Base-by-base conservation (phyloP, 2,888 invertebrate species). In the Slavum lentiscoides region DNA sequence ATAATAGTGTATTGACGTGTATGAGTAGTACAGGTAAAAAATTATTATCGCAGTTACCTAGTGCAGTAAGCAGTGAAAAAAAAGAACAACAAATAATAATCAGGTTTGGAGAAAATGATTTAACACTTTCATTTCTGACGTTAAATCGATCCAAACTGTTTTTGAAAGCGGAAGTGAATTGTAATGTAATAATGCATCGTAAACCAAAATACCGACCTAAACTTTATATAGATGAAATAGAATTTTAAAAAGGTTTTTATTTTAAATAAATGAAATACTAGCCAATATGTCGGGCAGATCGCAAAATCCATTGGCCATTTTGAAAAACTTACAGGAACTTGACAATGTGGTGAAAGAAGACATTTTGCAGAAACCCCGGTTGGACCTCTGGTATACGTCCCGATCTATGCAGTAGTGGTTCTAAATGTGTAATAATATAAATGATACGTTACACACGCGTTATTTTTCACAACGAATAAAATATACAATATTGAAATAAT, bases 271-370 rank as follows among this genome's bases (percentile, higher is more conserved):
- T 53, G 64, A 64, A 80, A 80, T 80, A 80, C 80, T 80, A 80
- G 80, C 80, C 80, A 80, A 80, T 55, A 80, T 80, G 55, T 80
- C 80, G 70, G 77, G 77, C 64, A 80, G 70, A 80, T 80, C 64
- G 70, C 80, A 80, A 17, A 80, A 39, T 80, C 80, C 80, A 8
- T 55, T 61, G 55, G 70, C 80, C 80, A 80, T 80, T 70, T 80
- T 80, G 70, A 80, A 80, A 80, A 80, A 80, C 62, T 70, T 55
- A 80, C 80, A 80, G 69, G 80, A 70, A 64, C 80, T 70, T 62
- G 80, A 69, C 69, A 80, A 23, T n/a, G 80, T 64, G 62, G 80
- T 80, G 70, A 80, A 39, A 62, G 80, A 80, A 72, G 80, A 80
- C 80, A 80, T 80, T 80, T 80, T 80, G 80, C 80, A 80, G 80